Evolutionary conservation across 2,797 vertebrate species (phyloP), one percentile per base, ranked within the genome.

Genomic region (Loriculus beryllinus): DNA sequence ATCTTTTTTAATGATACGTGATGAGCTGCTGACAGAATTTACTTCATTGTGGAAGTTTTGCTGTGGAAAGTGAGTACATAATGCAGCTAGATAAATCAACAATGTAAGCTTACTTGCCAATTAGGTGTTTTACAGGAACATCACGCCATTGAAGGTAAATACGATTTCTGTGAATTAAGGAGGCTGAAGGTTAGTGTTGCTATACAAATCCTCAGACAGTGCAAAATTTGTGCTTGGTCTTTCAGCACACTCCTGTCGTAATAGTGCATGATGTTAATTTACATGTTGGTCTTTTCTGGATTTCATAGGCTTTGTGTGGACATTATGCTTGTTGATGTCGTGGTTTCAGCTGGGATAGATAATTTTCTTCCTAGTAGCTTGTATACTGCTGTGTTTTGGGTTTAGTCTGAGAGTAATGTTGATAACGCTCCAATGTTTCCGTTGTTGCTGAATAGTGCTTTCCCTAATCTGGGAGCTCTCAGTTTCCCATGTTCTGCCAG

Each of bases 1-100:
- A 33, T 97, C 90, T 96, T 97, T 98, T 98, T 95, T 97, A 97
- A 91, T 74, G 82, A 94, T 96, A 96, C 65, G 78, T 98, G 97
- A 97, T 98, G 95, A 97, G 82, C 96, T 87, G 76, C 88, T 96
- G 94, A 94, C 19, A 75, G 91, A 87, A 72, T 96, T 96, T 75
- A 2, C 82, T 96, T 90, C 35, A 17, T 29, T 86, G 65, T 76
- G 7, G 64, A 45, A 43, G 69, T 92, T 96, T 94, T 95, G 48
- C 75, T 90, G 43, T 60, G 56, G 80, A 72, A 91, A 92, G 33
- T 71, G 49, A 86, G 74, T 86, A 47, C 1, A 0, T 59, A 33
- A 43, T 70, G 25, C 14, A 37, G 39, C 26, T 45, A 23, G 31
- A 6, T 69, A 20, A 37, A 47, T 75, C 23, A 37, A 17, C 51